Evolutionary conservation across 2,888 invertebrate genomes (phyloP).

Genomic region (Nomada ferruginata): DNA sequence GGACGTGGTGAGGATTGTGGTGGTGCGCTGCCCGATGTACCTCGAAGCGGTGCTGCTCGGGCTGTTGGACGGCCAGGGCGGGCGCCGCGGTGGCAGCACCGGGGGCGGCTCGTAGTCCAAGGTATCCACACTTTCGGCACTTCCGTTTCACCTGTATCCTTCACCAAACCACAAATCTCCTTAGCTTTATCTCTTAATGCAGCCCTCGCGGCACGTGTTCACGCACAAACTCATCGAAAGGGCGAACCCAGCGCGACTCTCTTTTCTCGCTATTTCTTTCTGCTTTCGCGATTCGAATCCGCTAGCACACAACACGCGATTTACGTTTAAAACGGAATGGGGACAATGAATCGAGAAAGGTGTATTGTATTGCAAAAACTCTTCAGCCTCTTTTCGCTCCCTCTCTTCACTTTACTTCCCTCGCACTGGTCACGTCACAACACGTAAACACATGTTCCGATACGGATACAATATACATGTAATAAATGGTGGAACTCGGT

Average conservation of each 20-base stretch:
- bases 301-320: constrained; percentile 26
- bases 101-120: constrained; percentile 85
- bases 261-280: neutral
- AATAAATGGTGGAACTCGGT: constrained; percentile 5
- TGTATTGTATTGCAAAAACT: neutral
- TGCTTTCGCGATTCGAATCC: neutral
- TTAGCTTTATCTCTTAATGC: neutral
- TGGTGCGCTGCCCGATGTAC: constrained; percentile 52
- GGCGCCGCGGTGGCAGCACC: constrained; percentile 84
- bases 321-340: neutral
- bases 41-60: constrained; percentile 61
- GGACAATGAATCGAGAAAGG: too few relatives aligned
- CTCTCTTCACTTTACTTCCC: constrained; percentile 38
- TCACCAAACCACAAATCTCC: constrained; percentile 39
- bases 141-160: constrained; percentile 80
- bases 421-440: constrained; percentile 70
- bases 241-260: neutral
- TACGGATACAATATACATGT: constrained; percentile 6
- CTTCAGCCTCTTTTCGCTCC: neutral
- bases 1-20: constrained; percentile 55
- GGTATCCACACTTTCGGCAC: constrained; percentile 85
- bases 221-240: constrained; percentile 25
- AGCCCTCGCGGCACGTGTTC: constrained; percentile 27
- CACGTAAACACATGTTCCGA: constrained; percentile 63
- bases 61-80: constrained; percentile 80